Conservation (phyloP, 2,113 vertebrate genomes). For the Siniperca chuatsi region DNA sequence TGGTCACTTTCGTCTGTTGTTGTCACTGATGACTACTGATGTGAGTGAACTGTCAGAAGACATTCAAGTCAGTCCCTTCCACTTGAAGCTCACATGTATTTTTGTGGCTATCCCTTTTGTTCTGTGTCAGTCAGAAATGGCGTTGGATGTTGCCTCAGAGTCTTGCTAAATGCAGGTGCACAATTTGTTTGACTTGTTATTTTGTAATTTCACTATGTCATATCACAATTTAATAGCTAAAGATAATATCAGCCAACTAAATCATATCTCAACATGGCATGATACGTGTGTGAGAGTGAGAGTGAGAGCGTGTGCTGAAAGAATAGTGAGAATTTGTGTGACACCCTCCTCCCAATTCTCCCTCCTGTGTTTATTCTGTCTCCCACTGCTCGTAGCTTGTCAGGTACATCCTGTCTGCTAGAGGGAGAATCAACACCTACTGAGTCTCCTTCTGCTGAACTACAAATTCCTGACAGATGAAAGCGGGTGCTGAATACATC, state of each 20-base stretch:
- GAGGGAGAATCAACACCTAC: slow-evolving; percentile 45
- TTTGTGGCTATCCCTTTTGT: neutral
- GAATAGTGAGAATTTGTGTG: neutral
- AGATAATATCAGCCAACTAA: neutral
- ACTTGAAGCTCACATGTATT: slow-evolving; percentile 4
- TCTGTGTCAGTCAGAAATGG: neutral
- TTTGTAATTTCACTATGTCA: neutral
- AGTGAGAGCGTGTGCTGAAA: neutral
- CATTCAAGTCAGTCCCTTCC: slow-evolving; percentile 28
- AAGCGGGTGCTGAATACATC: slow-evolving; percentile 27
- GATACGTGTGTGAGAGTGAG: neutral
- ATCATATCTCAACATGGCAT: neutral
- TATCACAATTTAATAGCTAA: neutral
- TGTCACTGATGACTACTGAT: neutral
- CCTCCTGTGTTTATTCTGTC: slow-evolving; percentile 45
- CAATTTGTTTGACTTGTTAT: neutral
- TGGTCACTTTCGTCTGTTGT: neutral
- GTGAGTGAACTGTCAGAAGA: slow-evolving; percentile 37
- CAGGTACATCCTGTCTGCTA: slow-evolving; percentile 61
- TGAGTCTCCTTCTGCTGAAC: slow-evolving; percentile 49
- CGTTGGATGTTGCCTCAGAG: neutral
- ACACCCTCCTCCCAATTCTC: slow-evolving; percentile 5
- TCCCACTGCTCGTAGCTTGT: slow-evolving; percentile 52
- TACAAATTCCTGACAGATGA: slow-evolving; percentile 38
- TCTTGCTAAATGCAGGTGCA: neutral